These are phyloP conservation scores for Zaprionus ornatus DNA, from an alignment of 1,140 invertebrate species.

Conservation along the genomic window DNA sequence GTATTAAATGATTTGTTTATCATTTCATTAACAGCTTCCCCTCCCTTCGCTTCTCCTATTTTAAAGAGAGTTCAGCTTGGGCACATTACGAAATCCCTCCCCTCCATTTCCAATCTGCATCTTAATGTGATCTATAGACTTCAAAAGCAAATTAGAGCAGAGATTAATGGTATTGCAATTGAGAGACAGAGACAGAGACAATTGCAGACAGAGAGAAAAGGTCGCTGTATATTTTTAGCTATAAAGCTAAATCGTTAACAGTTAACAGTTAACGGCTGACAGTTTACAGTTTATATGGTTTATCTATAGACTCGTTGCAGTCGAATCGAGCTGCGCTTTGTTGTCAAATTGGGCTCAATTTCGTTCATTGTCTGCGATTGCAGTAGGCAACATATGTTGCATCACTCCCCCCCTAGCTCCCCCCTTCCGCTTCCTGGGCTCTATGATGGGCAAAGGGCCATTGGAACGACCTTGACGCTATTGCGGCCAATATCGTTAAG, in stretches of 20 bases:
- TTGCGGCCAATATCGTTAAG: constrained; percentile 52
- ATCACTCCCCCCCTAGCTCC: neutral
- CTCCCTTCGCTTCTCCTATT: no score
- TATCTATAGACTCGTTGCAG: neutral
- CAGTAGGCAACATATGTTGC: constrained; percentile 28
- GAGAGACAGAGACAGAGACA: no score
- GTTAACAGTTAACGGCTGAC: neutral
- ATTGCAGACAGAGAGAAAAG: neutral
- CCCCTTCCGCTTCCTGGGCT: neutral
- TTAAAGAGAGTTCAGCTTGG: neutral
- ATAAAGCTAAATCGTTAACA: neutral
- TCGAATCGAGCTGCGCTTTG: constrained; percentile 13
- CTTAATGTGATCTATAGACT: neutral
- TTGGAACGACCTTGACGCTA: constrained; percentile 61
- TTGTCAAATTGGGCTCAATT: constrained; percentile 26
- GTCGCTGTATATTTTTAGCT: neutral
- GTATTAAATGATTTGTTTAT: no score
- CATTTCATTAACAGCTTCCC: no score
- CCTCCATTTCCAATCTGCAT: neutral
- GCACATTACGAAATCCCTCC: neutral
- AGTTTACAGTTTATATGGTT: constrained; percentile 3
- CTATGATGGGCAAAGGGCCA: constrained; percentile 24
- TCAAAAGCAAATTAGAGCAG: neutral
- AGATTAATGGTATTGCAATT: neutral
- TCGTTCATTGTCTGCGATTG: constrained; percentile 20